Percentiles rank a stretch among this genome's conserved stretches.
These are phyloP conservation scores for Periophthalmus magnuspinnatus DNA, from an alignment of 2,797 vertebrate species.

Conservation along the genomic window DNA sequence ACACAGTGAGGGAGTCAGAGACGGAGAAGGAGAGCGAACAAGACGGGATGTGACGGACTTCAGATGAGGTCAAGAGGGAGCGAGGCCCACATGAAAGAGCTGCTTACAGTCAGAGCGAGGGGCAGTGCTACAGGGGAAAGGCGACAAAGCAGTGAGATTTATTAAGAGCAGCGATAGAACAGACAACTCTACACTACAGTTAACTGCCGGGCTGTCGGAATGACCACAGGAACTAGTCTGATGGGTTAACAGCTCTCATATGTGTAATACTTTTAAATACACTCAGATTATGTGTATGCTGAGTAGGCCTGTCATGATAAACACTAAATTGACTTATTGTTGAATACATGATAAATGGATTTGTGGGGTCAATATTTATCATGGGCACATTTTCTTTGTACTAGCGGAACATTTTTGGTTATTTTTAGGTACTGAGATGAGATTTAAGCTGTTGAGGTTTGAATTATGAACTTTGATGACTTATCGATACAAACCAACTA, in stretches of 20 bases:
- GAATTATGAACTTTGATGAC: too few species aligned
- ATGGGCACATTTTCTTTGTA: too few species aligned
- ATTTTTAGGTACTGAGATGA: too few species aligned
- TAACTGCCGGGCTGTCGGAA: constrained; percentile 38
- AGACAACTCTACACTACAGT: constrained; percentile 46
- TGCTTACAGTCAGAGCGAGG: constrained; percentile 10
- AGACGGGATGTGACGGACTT: constrained; percentile 39
- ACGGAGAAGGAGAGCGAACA: constrained; percentile 45
- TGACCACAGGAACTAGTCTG: constrained; percentile 20
- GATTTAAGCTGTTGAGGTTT: too few species aligned
- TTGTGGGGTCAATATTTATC: too few species aligned
- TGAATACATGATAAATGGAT: too few species aligned
- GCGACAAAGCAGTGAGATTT: constrained; percentile 53
- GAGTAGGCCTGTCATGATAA: too few species aligned
- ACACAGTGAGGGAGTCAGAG: constrained; percentile 38
- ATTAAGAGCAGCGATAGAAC: constrained; percentile 46
- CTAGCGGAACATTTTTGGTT: too few species aligned
- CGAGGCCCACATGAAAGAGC: constrained; percentile 42
- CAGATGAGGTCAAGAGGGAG: constrained; percentile 55
- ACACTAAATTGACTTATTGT: too few species aligned
- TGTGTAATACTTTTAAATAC: constrained; percentile 26
- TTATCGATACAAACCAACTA: too few species aligned
- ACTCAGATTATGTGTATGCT: constrained; percentile 22
- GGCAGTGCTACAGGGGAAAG: constrained; percentile 10
- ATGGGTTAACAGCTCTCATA: constrained; percentile 41